Conservation (phyloP, 1,140 invertebrate species). For the Ditylenchus dipsaci region DNA sequence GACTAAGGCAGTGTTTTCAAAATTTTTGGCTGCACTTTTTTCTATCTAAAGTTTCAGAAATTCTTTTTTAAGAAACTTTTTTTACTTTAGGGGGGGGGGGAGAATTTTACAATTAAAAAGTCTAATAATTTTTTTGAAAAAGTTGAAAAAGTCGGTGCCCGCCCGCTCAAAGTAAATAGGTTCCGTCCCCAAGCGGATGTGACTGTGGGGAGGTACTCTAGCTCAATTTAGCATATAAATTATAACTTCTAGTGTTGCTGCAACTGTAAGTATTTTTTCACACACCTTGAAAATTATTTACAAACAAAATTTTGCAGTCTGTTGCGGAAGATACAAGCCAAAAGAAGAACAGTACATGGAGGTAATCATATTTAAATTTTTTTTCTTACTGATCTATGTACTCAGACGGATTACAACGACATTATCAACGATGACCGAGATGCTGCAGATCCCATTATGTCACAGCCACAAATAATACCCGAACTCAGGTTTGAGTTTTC, state of each 20-base stretch:
- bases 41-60: no score
- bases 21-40: no score
- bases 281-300: not conserved
- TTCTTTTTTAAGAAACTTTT: no score
- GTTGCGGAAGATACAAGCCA: conserved; percentile 8
- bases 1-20: no score
- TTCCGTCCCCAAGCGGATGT: no score
- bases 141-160: no score
- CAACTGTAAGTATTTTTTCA: not conserved
- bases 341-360: not conserved
- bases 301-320: not conserved
- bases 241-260: conserved; percentile 2
- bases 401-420: not conserved
- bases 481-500: not conserved
- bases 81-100: no score
- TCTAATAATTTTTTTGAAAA: no score
- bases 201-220: no score
- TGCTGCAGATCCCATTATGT: not conserved
- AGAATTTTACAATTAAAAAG: no score
- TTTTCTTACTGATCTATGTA: not conserved
- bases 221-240: conserved; percentile 24
- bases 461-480: not conserved
- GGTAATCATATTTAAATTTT: not conserved
- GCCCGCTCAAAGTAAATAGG: no score
- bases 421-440: not conserved